Base-by-base conservation (phyloP, 2,888 invertebrate genomes). In the Lumbricus terrestris region DNA sequence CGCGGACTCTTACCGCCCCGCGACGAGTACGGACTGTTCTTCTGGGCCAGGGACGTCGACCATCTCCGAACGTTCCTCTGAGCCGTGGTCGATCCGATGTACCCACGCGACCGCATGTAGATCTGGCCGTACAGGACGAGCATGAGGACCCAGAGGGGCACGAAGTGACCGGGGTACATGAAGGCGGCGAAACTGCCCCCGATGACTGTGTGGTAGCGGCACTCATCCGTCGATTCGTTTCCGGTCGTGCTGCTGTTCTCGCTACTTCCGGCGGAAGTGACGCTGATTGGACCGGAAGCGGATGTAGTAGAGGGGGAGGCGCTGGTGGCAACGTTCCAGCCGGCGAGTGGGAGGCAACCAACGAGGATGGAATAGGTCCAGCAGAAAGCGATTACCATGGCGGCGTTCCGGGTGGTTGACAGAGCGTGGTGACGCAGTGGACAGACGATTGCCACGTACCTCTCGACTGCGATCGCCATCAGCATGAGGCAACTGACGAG, bases 381-480 rank as follows among this genome's bases (percentile, higher is more conserved):
- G n/a, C 92, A 91, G 47, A 91, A 90, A 82, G 91, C 35, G 34
- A 93, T 92, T 34, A 91, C 92, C 23, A 92, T 35, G 16, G 90
- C 38, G 2, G 93, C 92, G 88, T 91, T 92, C 16, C 90, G 88
- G 35, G 91, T 90, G 38, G 93, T 93, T 90, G 94, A 92, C 11
- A 93, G 90, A 16, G 92, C 91, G 47, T 90, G 92, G 90, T 94
- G 93, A 20, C 92, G 90, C 37, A 94, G 89, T 0, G 93, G 93
- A 23, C 91, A 90, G 20, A 91, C 92, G 20, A 94, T 93, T 82
- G 93, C 93, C 40, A 94, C 91, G 89, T 92, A 93, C 33, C 94
- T 91, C 90, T 94, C 94, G 18, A 93, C 88, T 15, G 93, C 93
- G 82, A 94, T 93, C 29, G 92, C 92, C 91, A 93, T 92, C 23